Conservation (phyloP, 2,888 invertebrate genomes). For the Alitta virens region DNA sequence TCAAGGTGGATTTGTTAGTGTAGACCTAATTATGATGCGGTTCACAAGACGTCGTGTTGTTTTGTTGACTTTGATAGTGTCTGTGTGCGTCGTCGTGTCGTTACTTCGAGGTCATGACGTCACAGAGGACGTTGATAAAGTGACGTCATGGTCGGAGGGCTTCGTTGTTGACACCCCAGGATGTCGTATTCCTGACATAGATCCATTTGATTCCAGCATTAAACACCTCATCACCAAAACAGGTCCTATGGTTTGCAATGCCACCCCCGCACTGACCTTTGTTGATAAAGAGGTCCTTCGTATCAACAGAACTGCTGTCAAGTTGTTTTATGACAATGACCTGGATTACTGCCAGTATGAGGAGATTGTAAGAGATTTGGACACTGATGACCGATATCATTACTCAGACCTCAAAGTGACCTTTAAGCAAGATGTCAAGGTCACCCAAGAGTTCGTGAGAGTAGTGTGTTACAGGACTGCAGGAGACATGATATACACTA, state of each 20-base stretch:
- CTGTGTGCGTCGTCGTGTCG: too few species aligned
- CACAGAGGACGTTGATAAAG: too few species aligned
- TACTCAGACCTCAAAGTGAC: slow-evolving; percentile 25
- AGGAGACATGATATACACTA: slow-evolving; percentile 38
- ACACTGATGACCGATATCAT: slow-evolving; percentile 26
- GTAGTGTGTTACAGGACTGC: slow-evolving; percentile 36
- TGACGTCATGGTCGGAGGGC: slow-evolving; percentile 17
- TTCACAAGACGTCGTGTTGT: too few species aligned
- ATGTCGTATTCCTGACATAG: slow-evolving; percentile 47
- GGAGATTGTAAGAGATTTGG: slow-evolving; percentile 33
- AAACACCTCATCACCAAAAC: slow-evolving; percentile 29
- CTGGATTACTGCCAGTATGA: slow-evolving; percentile 44
- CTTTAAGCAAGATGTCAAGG: slow-evolving; percentile 29
- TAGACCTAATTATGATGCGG: too few species aligned
- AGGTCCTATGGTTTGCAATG: slow-evolving; percentile 32
- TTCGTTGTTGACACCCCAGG: slow-evolving; percentile 43
- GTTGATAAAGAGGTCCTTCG: slow-evolving; percentile 31
- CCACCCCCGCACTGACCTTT: slow-evolving; percentile 38
- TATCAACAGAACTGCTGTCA: slow-evolving; percentile 35
- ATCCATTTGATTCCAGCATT: slow-evolving; percentile 42
- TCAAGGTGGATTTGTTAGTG: too few species aligned
- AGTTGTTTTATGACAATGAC: slow-evolving; percentile 27
- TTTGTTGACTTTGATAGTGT: too few species aligned
- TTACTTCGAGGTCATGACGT: too few species aligned
- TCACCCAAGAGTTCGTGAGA: slow-evolving; percentile 42